Evolutionary conservation across 2,888 invertebrate species (phyloP).

Genomic region (Cephus pulcher): DNA sequence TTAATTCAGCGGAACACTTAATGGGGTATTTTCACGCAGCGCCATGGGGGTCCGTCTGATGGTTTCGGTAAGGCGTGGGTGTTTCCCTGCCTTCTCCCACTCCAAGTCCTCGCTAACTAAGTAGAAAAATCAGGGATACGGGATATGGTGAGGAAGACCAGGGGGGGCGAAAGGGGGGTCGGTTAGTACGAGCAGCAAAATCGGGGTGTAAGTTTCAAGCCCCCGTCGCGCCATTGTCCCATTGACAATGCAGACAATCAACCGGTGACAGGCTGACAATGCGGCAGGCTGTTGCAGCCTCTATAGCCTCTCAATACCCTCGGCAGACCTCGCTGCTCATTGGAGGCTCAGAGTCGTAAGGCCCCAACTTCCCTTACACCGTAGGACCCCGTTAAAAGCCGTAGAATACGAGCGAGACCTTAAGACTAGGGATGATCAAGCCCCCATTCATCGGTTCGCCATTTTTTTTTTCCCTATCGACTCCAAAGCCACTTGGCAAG

Average conservation of each 20-base stretch:
- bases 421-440: background rate
- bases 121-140: conserved; percentile 14
- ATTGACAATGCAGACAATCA: conserved; percentile 54
- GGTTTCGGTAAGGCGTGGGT: conserved; percentile 28
- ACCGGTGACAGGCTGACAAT: conserved; percentile 54
- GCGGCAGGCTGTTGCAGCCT: conserved; percentile 41
- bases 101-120: conserved; percentile 9
- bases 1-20: background rate
- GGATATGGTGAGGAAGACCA: background rate
- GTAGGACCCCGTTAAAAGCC: background rate
- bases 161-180: background rate
- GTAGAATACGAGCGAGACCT: background rate
- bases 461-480: background rate
- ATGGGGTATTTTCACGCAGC: conserved; percentile 21
- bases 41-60: conserved; percentile 26
- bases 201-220: conserved; percentile 56
- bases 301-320: conserved; percentile 23
- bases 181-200: conserved; percentile 8
- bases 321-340: background rate
- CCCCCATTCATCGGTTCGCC: background rate
- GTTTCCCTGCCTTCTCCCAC: background rate
- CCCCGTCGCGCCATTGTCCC: conserved; percentile 49
- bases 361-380: background rate
- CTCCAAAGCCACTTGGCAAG: background rate
- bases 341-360: conserved; percentile 6